Percentiles rank a stretch among this genome's conserved stretches.
phyloP scores from a whole-genome alignment of 2,797 vertebrate genomes.

The Carcharodon carcharias region DNA sequence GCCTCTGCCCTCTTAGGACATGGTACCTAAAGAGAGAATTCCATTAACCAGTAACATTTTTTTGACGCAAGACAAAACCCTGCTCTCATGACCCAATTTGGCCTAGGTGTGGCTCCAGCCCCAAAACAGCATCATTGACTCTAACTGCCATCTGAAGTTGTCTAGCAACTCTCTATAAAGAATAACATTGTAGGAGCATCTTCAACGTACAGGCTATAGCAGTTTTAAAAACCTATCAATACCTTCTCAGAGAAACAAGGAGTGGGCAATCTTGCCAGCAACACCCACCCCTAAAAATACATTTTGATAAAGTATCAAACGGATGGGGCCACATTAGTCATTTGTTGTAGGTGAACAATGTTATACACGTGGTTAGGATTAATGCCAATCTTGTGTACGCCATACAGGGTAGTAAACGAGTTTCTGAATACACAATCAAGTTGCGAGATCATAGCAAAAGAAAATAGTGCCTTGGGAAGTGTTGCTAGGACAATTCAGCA shows the following conservation, averaged over 20 bases:
- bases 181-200: no score
- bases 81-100: neutral
- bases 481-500: no score
- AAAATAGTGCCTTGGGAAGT: no score
- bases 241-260: neutral
- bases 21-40: no score
- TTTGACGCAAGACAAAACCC: neutral
- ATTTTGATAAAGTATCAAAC: neutral
- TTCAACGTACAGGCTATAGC: neutral
- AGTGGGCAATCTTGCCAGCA: neutral
- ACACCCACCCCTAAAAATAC: neutral
- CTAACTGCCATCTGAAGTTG: neutral
- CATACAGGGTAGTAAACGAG: no score
- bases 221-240: neutral
- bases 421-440: no score
- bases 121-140: neutral
- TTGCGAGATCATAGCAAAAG: no score
- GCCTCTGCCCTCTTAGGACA: no score
- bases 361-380: neutral
- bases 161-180: neutral
- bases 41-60: no score
- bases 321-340: neutral
- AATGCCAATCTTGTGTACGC: neutral
- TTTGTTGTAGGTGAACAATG: neutral
- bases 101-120: neutral